phyloP scores from a whole-genome alignment of 2,797 vertebrate species.

The Ptychobarbus kaznakovi region DNA sequence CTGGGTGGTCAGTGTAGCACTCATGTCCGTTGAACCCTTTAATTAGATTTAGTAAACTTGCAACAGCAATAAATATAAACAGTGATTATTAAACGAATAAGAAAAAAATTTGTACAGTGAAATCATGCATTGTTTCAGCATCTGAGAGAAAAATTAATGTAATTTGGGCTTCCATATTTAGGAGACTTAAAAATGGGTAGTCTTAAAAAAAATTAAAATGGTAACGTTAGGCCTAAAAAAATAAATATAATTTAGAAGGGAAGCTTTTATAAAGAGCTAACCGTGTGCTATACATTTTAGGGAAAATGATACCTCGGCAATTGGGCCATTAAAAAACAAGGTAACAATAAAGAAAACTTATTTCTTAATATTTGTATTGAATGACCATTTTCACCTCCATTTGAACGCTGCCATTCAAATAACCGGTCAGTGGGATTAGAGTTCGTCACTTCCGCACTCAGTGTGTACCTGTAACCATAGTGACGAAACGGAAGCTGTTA shows the following conservation, averaged over 20 bases:
- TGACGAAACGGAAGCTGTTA: constrained; percentile 3
- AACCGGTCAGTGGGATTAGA: background rate
- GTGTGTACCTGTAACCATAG: constrained; percentile 51
- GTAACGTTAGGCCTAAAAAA: background rate
- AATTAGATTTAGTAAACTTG: background rate
- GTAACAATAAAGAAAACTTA: background rate
- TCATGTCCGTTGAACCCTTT: background rate
- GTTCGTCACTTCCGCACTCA: constrained; percentile 2
- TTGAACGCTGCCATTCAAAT: background rate
- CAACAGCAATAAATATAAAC: background rate
- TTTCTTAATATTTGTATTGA: background rate
- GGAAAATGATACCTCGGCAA: background rate
- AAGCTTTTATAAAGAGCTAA: too few relatives aligned
- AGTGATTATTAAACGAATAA: background rate
- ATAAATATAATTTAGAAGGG: too few relatives aligned
- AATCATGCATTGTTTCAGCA: background rate
- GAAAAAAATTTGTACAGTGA: background rate
- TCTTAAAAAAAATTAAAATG: background rate
- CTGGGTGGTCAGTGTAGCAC: background rate
- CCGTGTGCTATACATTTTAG: background rate
- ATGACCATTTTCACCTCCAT: background rate
- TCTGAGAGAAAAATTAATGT: background rate
- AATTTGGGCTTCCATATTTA: background rate
- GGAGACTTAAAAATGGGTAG: background rate
- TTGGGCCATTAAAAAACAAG: background rate